Percentiles rank a stretch among this genome's conserved stretches.
These are phyloP conservation scores for Felis chaus DNA, from an alignment of 2,113 vertebrate species.

Conservation along the genomic window DNA sequence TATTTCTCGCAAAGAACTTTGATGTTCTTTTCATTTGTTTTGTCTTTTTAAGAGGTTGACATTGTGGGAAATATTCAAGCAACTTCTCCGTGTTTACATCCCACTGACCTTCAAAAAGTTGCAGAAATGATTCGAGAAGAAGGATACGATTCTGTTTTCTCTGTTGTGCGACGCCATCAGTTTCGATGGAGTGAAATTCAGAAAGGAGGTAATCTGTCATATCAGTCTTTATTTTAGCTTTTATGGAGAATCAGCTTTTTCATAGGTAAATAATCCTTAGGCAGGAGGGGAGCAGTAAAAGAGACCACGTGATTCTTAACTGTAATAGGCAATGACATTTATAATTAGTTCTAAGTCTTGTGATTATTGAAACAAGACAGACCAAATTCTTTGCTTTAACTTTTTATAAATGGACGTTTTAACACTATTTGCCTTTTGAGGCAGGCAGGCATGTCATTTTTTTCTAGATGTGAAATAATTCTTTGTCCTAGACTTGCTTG, in stretches of 20 bases:
- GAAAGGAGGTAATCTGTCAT: constrained; percentile 86
- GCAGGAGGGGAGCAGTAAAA: not conserved
- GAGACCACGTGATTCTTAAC: not conserved
- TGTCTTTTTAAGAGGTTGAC: constrained; percentile 87
- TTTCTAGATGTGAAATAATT: not conserved
- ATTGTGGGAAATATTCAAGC: constrained; percentile 96
- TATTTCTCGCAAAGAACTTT: not conserved
- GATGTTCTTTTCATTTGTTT: constrained; percentile 51
- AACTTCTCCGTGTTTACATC: constrained; percentile 96
- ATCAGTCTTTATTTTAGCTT: not conserved
- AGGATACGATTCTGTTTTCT: constrained; percentile 93
- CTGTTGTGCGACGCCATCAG: constrained; percentile 94
- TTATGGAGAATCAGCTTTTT: not conserved
- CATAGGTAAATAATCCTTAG: not conserved
- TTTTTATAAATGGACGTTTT: not conserved
- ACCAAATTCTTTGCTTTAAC: not conserved
- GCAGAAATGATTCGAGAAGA: constrained; percentile 88
- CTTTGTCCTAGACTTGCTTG: not conserved
- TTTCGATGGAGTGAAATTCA: constrained; percentile 96
- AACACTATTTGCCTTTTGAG: not conserved
- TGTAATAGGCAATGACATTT: not conserved
- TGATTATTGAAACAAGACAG: not conserved
- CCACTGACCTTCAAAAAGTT: constrained; percentile 90
- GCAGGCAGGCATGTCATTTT: not conserved
- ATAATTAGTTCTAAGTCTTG: not conserved